Percentiles rank a stretch among this genome's conserved stretches.
These are phyloP conservation scores for Callyntrura sp. DNA, from an alignment of 2,888 invertebrate genomes.

Conservation along the genomic window DNA sequence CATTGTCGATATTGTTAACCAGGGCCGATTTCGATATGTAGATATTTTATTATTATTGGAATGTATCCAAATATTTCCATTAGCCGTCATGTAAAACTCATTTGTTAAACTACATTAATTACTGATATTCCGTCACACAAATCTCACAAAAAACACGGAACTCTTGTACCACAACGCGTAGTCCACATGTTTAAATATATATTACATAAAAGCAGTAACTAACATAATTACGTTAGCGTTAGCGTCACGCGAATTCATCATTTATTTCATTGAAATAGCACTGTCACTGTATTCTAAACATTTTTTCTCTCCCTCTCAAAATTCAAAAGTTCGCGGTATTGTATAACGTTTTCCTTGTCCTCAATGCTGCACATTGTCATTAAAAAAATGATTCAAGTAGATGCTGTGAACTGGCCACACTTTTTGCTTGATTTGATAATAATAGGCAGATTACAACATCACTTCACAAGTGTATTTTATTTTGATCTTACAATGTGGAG, in stretches of 20 bases:
- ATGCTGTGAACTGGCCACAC: background rate
- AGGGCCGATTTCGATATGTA: too few species aligned
- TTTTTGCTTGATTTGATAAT: conserved; percentile 29
- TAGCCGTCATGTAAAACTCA: background rate
- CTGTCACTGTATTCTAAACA: background rate
- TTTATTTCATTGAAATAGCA: background rate
- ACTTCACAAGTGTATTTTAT: background rate
- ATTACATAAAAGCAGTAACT: background rate
- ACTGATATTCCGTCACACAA: background rate
- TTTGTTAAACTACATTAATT: background rate
- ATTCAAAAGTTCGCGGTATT: too few species aligned
- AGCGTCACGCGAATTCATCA: conserved; percentile 16
- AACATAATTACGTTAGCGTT: background rate
- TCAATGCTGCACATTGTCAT: conserved; percentile 13
- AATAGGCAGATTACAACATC: conserved; percentile 3
- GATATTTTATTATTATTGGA: background rate
- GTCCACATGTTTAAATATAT: background rate
- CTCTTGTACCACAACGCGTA: background rate
- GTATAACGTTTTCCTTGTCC: background rate
- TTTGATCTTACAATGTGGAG: background rate
- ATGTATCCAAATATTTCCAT: background rate
- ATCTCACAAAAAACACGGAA: background rate
- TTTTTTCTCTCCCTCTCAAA: background rate
- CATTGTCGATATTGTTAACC: too few species aligned
- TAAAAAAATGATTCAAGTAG: conserved; percentile 8